Conservation (phyloP, 2,888 invertebrate genomes). For the Dromius quadrimaculatus region DNA sequence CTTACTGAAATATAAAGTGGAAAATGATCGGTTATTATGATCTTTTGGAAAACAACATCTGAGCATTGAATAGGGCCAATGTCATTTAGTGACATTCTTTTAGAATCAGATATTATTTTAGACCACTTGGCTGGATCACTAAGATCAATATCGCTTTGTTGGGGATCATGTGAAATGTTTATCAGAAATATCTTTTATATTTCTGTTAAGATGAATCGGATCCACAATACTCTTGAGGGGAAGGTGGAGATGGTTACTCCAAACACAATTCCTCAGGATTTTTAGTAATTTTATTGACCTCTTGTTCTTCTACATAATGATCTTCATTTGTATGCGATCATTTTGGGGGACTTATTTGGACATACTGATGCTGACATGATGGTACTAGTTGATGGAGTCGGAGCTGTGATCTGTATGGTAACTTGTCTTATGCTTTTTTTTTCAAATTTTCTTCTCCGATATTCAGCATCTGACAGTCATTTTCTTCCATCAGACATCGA, state of each 20-base stretch:
- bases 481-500: constrained; percentile 16
- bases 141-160: constrained; percentile 15
- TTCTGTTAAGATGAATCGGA: constrained; percentile 12
- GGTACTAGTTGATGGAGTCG: constrained; percentile 12
- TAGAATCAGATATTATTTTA: constrained; percentile 14
- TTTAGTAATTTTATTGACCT: constrained; percentile 14
- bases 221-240: constrained; percentile 7
- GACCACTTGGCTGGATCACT: constrained; percentile 15
- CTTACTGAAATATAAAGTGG: constrained; percentile 7
- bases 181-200: constrained; percentile 9
- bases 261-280: constrained; percentile 18
- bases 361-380: constrained; percentile 3
- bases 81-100: constrained; percentile 5
- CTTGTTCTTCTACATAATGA: constrained; percentile 15
- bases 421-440: constrained; percentile 7
- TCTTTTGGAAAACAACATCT: constrained; percentile 18
- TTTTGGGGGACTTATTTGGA: constrained; percentile 5
- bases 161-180: constrained; percentile 18
- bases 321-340: constrained; percentile 7
- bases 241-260: constrained; percentile 10
- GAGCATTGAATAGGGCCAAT: constrained; percentile 3
- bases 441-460: constrained; percentile 18
- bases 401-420: constrained; percentile 10
- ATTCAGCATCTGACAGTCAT: constrained; percentile 10
- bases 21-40: constrained; percentile 13